Percentiles rank a stretch among this genome's conserved stretches.
Evolutionary conservation across 2,797 vertebrate species (phyloP).

Genomic region (Geotrypetes seraphini): DNA sequence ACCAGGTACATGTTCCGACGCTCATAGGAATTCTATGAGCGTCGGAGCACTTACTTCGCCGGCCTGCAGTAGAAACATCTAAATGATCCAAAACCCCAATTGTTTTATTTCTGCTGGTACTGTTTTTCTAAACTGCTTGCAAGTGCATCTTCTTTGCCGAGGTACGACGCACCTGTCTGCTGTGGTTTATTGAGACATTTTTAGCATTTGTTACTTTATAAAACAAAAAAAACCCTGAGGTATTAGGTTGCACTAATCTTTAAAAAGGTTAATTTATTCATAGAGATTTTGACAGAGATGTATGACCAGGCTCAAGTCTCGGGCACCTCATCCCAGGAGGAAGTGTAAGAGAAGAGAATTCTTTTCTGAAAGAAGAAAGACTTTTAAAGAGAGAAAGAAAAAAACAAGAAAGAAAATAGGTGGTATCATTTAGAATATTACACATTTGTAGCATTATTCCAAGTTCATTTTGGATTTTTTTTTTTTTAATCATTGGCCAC

Average conservation of each 20-base stretch:
- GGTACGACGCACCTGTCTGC: conserved; percentile 41
- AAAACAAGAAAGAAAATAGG: conserved; percentile 56
- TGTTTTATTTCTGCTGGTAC: too few relatives aligned
- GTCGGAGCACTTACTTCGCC: too few relatives aligned
- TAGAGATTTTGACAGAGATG: conserved; percentile 98
- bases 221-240: conserved; percentile 84
- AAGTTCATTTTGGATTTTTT: too few relatives aligned
- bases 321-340: conserved; percentile 79
- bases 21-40: too few relatives aligned
- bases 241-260: conserved; percentile 98
- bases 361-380: conserved; percentile 32
- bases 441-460: conserved; percentile 75
- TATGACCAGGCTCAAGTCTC: conserved; percentile 77
- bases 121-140: conserved; percentile 33
- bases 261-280: conserved; percentile 99
- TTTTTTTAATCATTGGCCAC: too few relatives aligned
- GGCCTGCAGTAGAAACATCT: too few relatives aligned
- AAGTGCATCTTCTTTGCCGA: conserved; percentile 24
- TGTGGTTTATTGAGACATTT: conserved; percentile 67
- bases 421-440: conserved; percentile 63
- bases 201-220: conserved; percentile 78
- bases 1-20: too few relatives aligned
- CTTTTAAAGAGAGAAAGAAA: conserved; percentile 35
- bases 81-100: too few relatives aligned
- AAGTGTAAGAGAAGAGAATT: conserved; percentile 22